phyloP scores from a whole-genome alignment of 2,797 vertebrate species.

The Ctenopoma kingsleyae region DNA sequence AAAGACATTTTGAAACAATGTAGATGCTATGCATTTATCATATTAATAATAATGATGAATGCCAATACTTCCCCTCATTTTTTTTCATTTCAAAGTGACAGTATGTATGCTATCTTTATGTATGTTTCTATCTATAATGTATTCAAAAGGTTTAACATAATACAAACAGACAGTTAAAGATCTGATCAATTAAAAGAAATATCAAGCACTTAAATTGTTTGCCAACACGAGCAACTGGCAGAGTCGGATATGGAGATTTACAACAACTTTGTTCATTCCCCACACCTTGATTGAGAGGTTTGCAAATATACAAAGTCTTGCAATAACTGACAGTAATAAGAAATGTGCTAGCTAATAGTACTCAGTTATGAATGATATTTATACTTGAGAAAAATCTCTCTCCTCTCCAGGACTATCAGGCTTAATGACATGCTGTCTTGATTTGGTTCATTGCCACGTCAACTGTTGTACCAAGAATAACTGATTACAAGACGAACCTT shows the following conservation, averaged over 20 bases:
- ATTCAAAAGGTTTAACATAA: conserved; percentile 84
- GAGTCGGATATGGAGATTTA: conserved; percentile 74
- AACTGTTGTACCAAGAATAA: conserved; percentile 42
- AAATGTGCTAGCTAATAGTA: conserved; percentile 65
- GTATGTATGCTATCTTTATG: conserved; percentile 65
- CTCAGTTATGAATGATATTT: conserved; percentile 60
- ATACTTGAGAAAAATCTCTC: conserved; percentile 44
- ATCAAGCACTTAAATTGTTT: conserved; percentile 82
- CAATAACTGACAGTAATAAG: conserved; percentile 68
- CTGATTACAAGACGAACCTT: conserved; percentile 45
- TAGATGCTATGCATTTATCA: conserved; percentile 84
- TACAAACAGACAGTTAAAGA: conserved; percentile 93
- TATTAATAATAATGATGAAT: conserved; percentile 82
- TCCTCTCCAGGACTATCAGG: conserved; percentile 41
- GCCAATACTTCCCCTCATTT: conserved; percentile 61
- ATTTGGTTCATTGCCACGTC: conserved; percentile 51
- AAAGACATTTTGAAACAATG: conserved; percentile 86
- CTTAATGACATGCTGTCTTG: conserved; percentile 49
- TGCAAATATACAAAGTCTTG: conserved; percentile 78
- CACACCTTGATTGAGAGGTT: conserved; percentile 69
- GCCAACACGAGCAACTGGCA: conserved; percentile 79
- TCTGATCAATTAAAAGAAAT: conserved; percentile 93
- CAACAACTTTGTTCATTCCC: conserved; percentile 53
- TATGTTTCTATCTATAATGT: conserved; percentile 64
- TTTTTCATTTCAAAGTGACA: conserved; percentile 68